Percentiles rank a stretch among this genome's conserved stretches.
Evolutionary conservation across 2,888 invertebrate genomes (phyloP).

Genomic region (Acleris holmiana): DNA sequence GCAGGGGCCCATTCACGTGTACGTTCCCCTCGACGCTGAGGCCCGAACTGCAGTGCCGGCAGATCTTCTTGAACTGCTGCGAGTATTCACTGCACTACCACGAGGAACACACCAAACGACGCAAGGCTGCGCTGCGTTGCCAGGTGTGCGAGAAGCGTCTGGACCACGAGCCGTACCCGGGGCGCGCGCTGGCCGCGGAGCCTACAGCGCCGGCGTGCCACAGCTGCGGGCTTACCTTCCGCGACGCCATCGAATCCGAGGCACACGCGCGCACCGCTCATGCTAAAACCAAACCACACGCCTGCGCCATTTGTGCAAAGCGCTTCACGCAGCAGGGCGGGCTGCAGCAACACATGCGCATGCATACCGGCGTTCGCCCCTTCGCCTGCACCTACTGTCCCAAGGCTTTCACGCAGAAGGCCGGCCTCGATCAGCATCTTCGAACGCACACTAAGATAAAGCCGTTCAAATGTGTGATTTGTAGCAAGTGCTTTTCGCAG

Average conservation of each 20-base stretch:
- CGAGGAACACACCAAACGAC: constrained; percentile 76
- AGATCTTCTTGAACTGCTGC: constrained; percentile 78
- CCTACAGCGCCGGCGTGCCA: constrained; percentile 56
- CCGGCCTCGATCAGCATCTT: constrained; percentile 77
- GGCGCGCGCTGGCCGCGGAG: constrained; percentile 48
- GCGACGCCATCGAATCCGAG: constrained; percentile 62
- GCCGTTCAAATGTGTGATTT: constrained; percentile 77
- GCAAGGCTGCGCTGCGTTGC: constrained; percentile 75
- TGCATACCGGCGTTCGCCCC: constrained; percentile 75
- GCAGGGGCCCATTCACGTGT: constrained; percentile 77
- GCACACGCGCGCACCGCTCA: constrained; percentile 71
- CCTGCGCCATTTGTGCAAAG: constrained; percentile 72
- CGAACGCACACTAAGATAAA: constrained; percentile 79
- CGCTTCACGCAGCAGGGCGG: constrained; percentile 78
- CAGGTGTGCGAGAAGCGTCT: constrained; percentile 79
- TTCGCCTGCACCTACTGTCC: constrained; percentile 73
- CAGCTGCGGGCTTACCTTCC: constrained; percentile 64
- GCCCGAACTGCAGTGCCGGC: constrained; percentile 71
- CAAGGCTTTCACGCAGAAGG: constrained; percentile 78
- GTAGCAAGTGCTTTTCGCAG: constrained; percentile 76
- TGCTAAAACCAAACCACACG: constrained; percentile 72
- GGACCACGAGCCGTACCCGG: constrained; percentile 59
- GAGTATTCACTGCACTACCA: constrained; percentile 77
- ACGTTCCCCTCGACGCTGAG: constrained; percentile 66
- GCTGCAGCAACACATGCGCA: constrained; percentile 77